These are phyloP conservation scores for Beroe forskalii DNA, from an alignment of 37 sponge, comb jelly and placozoan species.

Conservation along the genomic window DNA sequence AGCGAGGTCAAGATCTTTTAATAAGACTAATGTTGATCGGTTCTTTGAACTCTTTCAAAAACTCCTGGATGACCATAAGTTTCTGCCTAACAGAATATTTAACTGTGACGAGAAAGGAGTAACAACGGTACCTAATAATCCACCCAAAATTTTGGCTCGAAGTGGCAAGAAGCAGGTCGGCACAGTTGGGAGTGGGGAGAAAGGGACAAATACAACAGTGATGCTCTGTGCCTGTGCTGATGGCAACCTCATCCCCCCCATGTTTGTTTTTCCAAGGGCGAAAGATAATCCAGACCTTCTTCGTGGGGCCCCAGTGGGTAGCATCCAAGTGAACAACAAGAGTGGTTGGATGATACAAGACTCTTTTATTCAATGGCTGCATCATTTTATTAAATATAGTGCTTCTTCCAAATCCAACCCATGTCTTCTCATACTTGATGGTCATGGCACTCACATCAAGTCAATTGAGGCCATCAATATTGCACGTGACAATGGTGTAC, in stretches of 20 bases:
- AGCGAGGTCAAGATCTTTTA: not conserved
- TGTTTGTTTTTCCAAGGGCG: too few species aligned
- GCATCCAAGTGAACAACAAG: not conserved
- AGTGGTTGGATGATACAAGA: not conserved
- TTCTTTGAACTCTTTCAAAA: not conserved
- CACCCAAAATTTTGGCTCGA: too few species aligned
- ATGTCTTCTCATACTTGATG: not conserved
- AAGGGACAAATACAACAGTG: not conserved
- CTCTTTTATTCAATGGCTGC: not conserved
- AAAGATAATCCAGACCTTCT: conserved; percentile 5
- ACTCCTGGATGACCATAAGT: not conserved
- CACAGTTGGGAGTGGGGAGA: not conserved
- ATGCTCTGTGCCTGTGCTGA: not conserved
- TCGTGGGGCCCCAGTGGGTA: conserved; percentile 17
- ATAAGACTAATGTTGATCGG: not conserved
- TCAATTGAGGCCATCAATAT: not conserved
- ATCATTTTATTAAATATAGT: not conserved
- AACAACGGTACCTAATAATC: not conserved
- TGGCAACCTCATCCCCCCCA: not conserved
- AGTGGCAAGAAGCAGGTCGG: not conserved
- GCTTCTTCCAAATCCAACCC: not conserved
- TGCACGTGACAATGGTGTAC: too few species aligned
- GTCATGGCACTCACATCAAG: not conserved
- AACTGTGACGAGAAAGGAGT: conserved; percentile 7
- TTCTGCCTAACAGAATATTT: not conserved